Conservation (phyloP, 2,113 vertebrate species). For the Origma solitaria region DNA sequence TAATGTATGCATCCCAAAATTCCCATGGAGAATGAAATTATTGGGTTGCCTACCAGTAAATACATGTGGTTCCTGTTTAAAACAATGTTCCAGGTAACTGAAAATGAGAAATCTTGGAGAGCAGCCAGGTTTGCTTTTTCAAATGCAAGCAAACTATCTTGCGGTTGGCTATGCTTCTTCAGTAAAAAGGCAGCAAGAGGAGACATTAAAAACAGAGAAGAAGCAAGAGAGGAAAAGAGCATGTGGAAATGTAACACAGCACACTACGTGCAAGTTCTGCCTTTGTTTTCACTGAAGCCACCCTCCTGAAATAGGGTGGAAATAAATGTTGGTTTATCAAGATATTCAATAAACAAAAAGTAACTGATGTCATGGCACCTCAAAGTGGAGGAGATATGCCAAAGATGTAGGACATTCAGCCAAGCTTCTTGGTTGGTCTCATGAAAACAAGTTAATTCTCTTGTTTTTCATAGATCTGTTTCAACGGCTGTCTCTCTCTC, state of each 20-base stretch:
- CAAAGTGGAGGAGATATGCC: neutral
- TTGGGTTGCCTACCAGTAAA: neutral
- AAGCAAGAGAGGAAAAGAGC: neutral
- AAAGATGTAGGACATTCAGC: neutral
- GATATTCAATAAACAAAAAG: neutral
- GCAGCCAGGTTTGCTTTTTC: neutral
- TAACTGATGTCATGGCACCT: neutral
- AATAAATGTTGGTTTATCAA: neutral
- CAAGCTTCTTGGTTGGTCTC: neutral
- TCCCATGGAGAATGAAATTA: constrained; percentile 12
- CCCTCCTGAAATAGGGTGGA: neutral
- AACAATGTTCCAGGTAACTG: neutral
- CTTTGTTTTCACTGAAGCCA: neutral
- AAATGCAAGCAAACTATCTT: neutral
- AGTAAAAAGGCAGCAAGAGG: neutral
- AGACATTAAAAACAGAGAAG: neutral
- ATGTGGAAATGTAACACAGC: neutral
- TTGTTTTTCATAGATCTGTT: neutral
- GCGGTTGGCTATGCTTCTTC: neutral
- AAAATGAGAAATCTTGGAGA: constrained; percentile 1
- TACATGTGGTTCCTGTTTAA: neutral
- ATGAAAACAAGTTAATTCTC: neutral
- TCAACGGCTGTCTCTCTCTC: neutral
- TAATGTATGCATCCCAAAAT: neutral
- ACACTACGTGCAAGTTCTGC: neutral